Evolutionary conservation across 2,113 vertebrate genomes (phyloP), one percentile per base, ranked within the genome.

Genomic region (Hiodon tergisus): DNA sequence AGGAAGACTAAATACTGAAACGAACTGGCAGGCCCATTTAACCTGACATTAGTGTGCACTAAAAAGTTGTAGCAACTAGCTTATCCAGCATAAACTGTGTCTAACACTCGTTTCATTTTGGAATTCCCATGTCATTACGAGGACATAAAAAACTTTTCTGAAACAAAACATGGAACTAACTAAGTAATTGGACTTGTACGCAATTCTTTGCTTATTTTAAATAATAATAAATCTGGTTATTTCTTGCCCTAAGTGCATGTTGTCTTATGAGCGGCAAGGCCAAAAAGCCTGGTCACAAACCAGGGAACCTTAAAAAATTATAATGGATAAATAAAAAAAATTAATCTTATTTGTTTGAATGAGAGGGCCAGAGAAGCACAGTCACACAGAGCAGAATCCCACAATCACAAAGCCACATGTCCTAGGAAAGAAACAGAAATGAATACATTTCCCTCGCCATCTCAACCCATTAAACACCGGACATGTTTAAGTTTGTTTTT

Each of bases 301-400:
- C 31, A 31, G 31, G 31, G 31, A 31, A 31, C 31, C 31, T 31
- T 31, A 31, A 31, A 31, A 31, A 31, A 31, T 31, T 0, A 31
- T 31, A 31, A 31, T 31, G 31, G 31, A 31, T 31, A 31, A 31
- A 31, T 31, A 31, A 31, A 31, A 1, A 31, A 67, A 14, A 2
- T 54, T 4, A 55, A 55, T 61, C 46, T 13, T 72, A 60, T 72
- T 59, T 55, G 55, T 72, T 17, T 72, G 70, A 47, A 58, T 57
- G n/a, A 58, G 58, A 72, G 61, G 70, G 70, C 70, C 70, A 72
- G 57, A 16, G 17, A 72, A 16, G 46, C 50, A 11, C 67, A 60
- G 46, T 46, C 31, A 11, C 17, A 16, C 6, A 72, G 8, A 60
- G 11, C 6, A 55, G 53, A 52, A 69, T 31, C 31, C 31, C 50